Percentiles rank a stretch among this genome's conserved stretches.
Conservation (phyloP, 2,113 vertebrate genomes). For the Neodontobutis hainanensis region DNA sequence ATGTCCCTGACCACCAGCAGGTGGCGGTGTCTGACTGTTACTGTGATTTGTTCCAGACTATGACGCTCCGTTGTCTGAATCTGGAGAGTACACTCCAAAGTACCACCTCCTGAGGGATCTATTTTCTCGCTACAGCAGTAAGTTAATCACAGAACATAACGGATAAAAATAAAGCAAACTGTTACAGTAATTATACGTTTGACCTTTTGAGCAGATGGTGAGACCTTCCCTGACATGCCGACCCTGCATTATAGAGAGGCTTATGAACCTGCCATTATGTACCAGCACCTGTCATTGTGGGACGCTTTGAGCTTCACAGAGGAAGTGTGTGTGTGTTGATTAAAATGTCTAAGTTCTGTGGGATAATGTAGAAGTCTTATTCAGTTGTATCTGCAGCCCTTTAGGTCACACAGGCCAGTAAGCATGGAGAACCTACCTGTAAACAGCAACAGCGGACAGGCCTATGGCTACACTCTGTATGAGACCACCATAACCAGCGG, state of each 20-base stretch:
- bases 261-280: conserved; percentile 76
- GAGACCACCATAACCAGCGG: conserved; percentile 84
- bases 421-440: conserved; percentile 93
- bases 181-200: background rate
- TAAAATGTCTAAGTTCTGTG: conserved; percentile 4
- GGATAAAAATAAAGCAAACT: background rate
- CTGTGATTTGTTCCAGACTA: conserved; percentile 83
- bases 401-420: conserved; percentile 80
- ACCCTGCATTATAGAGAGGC: conserved; percentile 61
- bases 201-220: conserved; percentile 49
- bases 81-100: conserved; percentile 93
- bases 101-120: conserved; percentile 87
- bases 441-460: conserved; percentile 86
- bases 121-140: conserved; percentile 83
- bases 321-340: conserved; percentile 72
- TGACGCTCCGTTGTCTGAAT: conserved; percentile 90
- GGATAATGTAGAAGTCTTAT: background rate
- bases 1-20: conserved; percentile 35
- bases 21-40: conserved; percentile 34
- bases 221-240: conserved; percentile 68
- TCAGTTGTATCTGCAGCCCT: conserved; percentile 74
- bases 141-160: conserved; percentile 8
- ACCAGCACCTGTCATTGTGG: conserved; percentile 89
- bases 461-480: conserved; percentile 90
- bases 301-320: conserved; percentile 82